Conservation (phyloP, 1,140 invertebrate genomes). For the Dinoponera quadriceps region DNA sequence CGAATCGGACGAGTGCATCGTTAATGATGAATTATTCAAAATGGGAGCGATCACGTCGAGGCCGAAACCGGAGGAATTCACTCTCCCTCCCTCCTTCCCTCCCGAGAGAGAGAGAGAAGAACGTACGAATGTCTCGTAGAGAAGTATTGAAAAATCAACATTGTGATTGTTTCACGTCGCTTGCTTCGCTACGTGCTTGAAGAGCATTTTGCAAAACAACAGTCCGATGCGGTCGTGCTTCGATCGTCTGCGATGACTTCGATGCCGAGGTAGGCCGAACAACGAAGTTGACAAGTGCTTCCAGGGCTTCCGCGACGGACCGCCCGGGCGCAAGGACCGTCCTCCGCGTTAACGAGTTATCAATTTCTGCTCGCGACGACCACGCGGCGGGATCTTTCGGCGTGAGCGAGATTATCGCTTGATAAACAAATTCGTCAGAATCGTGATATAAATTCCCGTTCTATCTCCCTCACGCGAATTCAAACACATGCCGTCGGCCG, state of each 20-base stretch:
- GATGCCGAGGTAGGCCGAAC: conserved; percentile 50
- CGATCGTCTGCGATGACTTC: conserved; percentile 17
- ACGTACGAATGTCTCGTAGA: background rate
- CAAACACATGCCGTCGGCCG: too few relatives aligned
- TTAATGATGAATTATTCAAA: conserved; percentile 1
- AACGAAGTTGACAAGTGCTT: conserved; percentile 42
- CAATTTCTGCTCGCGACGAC: background rate
- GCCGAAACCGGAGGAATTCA: background rate
- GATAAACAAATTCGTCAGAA: background rate
- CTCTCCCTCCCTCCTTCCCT: background rate
- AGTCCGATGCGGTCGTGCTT: background rate
- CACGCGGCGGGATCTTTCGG: background rate
- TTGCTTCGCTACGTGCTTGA: background rate
- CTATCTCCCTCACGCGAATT: too few relatives aligned
- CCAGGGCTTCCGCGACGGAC: conserved; percentile 46
- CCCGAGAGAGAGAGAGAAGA: too few relatives aligned
- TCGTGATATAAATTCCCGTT: background rate
- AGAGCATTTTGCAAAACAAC: conserved; percentile 14
- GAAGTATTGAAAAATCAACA: background rate
- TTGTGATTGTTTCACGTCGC: background rate
- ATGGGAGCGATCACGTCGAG: background rate
- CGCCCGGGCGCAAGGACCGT: conserved; percentile 28
- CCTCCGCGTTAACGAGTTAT: conserved; percentile 1
- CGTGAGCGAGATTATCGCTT: too few relatives aligned
- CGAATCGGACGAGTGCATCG: background rate